Conservation (phyloP, 1,140 invertebrate genomes). For the Eupristina koningsbergeri region DNA sequence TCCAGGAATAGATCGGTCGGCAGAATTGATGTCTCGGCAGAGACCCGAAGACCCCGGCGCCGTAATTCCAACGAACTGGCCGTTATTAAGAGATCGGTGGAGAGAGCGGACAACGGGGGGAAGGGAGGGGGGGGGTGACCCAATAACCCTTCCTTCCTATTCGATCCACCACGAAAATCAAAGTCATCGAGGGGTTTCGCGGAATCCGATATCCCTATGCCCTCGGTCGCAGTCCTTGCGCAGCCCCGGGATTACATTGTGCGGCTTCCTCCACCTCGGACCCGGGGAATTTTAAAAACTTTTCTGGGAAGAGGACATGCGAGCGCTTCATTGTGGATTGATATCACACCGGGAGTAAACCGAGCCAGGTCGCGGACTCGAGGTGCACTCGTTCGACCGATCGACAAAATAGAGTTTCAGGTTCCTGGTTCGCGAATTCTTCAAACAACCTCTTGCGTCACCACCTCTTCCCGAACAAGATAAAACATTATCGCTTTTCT, state of each 20-base stretch:
- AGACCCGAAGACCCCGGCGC: background rate
- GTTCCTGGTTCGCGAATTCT: too few relatives aligned
- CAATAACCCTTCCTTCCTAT: too few relatives aligned
- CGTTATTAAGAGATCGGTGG: slow-evolving; percentile 30
- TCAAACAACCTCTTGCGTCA: too few relatives aligned
- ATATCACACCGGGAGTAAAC: background rate
- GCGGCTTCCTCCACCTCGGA: slow-evolving; percentile 7
- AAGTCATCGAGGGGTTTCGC: slow-evolving; percentile 39
- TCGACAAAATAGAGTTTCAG: too few relatives aligned
- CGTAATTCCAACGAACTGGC: background rate
- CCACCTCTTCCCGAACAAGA: too few relatives aligned
- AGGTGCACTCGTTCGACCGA: too few relatives aligned
- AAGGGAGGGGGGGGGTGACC: too few relatives aligned
- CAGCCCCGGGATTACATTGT: slow-evolving; percentile 17
- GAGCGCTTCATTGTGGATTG: background rate
- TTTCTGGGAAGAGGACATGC: background rate
- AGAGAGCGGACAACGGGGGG: background rate
- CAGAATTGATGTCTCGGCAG: slow-evolving; percentile 10
- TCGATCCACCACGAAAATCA: slow-evolving; percentile 16
- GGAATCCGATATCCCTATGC: slow-evolving; percentile 21
- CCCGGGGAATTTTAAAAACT: background rate
- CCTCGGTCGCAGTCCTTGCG: background rate
- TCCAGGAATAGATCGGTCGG: background rate
- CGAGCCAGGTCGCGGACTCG: too few relatives aligned
- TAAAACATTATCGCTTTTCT: too few relatives aligned